Evolutionary conservation across 2,888 invertebrate species (phyloP).

Genomic region (Eledone cirrhosa): DNA sequence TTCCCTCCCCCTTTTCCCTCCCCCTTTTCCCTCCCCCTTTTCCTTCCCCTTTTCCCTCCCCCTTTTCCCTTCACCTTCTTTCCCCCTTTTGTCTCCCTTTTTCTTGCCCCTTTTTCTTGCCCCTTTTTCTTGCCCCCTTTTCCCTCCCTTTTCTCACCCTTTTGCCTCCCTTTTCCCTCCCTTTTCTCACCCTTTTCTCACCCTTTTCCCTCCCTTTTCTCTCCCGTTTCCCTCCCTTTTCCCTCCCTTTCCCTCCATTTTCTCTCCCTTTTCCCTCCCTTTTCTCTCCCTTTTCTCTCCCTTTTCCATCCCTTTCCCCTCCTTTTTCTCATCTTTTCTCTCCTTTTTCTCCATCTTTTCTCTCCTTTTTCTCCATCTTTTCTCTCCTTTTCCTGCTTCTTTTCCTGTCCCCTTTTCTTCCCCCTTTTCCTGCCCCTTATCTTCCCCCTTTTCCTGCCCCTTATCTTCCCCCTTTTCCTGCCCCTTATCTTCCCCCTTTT

Average conservation of each 20-base stretch:
- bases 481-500: too few relatives aligned
- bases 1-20: constrained; percentile 32
- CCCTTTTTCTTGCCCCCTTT: not conserved
- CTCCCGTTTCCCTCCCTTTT: not conserved
- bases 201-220: not conserved
- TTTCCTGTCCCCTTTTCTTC: not conserved
- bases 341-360: not conserved
- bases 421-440: not conserved
- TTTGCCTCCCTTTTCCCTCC: not conserved
- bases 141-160: not conserved
- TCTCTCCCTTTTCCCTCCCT: not conserved
- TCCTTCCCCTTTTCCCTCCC: too few relatives aligned
- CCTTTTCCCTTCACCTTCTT: not conserved
- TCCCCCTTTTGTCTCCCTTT: not conserved
- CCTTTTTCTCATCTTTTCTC: not conserved
- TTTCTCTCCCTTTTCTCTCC: not conserved
- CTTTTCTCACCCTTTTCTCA: not conserved
- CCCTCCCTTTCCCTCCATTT: not conserved
- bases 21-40: too few relatives aligned
- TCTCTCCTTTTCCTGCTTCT: not conserved
- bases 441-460: too few relatives aligned
- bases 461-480: too few relatives aligned
- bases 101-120: not conserved
- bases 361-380: not conserved
- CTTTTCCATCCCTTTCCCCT: not conserved